A percentile compares a stretch with the other conserved stretches of the same genome.
These are phyloP conservation scores for Butorides virescens DNA, from an alignment of 2,113 vertebrate species.

Conservation along the genomic window DNA sequence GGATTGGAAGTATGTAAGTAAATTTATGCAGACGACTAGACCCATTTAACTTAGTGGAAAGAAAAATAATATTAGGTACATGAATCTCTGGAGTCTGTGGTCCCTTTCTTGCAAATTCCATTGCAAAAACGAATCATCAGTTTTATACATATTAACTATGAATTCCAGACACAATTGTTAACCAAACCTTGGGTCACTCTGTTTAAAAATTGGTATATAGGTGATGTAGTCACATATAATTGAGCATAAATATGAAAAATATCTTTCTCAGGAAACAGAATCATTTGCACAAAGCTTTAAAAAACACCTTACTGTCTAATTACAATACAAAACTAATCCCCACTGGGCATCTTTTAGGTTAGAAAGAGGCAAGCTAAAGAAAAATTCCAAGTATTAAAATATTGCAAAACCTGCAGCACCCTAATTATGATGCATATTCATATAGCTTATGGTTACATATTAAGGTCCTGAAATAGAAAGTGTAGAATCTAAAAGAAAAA, in stretches of 20 bases:
- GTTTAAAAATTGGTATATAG: not conserved
- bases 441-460: not conserved
- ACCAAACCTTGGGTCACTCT: rapidly evolving
- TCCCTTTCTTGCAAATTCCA: not conserved
- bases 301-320: not conserved
- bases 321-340: not conserved
- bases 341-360: not conserved
- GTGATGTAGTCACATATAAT: not conserved
- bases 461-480: not conserved
- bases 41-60: not conserved
- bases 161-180: not conserved
- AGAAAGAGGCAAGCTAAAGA: not conserved
- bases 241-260: not conserved
- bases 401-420: not conserved
- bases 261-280: not conserved
- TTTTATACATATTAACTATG: not conserved
- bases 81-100: not conserved
- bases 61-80: not conserved
- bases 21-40: not conserved
- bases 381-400: not conserved
- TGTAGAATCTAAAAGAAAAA: not conserved
- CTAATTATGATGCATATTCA: not conserved
- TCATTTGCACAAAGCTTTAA: not conserved
- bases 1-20: not conserved
- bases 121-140: not conserved